These are phyloP conservation scores for Nemopilema nomurai DNA, from an alignment of 30 jellyfish, hydroid and myxozoan genomes.

Conservation along the genomic window DNA sequence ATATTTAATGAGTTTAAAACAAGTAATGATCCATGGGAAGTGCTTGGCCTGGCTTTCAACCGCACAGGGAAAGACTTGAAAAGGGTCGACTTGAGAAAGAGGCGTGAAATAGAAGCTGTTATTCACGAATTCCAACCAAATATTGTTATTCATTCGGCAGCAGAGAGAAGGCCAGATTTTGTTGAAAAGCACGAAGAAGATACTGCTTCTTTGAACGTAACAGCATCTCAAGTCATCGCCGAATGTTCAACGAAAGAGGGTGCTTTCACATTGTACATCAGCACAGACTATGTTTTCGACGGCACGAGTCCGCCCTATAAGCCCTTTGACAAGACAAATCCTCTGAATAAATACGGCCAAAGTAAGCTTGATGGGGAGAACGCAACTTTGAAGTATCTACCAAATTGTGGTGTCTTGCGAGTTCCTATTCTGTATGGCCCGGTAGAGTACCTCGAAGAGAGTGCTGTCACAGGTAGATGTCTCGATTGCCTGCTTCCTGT, in stretches of 20 bases:
- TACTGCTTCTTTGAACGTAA: slow-evolving; percentile 52
- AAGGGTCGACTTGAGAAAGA: slow-evolving; percentile 72
- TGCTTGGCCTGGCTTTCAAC: slow-evolving; percentile 73
- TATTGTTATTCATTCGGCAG: slow-evolving; percentile 79
- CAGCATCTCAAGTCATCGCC: slow-evolving; percentile 68
- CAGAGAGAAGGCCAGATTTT: slow-evolving; percentile 83
- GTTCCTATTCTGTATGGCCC: slow-evolving; percentile 86
- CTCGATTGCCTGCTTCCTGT: too few species aligned
- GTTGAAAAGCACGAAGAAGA: slow-evolving; percentile 68
- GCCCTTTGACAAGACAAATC: slow-evolving; percentile 75
- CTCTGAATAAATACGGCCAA: slow-evolving; percentile 73
- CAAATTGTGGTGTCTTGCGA: slow-evolving; percentile 61
- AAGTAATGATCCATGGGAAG: slow-evolving; percentile 55
- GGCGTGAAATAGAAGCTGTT: slow-evolving; percentile 37
- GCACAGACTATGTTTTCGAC: slow-evolving; percentile 92
- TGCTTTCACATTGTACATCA: slow-evolving; percentile 70
- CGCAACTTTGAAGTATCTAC: slow-evolving; percentile 35
- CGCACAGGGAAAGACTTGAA: slow-evolving; percentile 48
- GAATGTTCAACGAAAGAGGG: slow-evolving; percentile 43
- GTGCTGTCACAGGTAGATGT: slow-evolving; percentile 88
- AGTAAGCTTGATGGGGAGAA: slow-evolving; percentile 77
- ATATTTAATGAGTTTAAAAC: slow-evolving; percentile 48
- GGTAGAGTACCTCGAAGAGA: slow-evolving; percentile 71
- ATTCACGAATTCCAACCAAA: slow-evolving; percentile 64
- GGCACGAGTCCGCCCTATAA: slow-evolving; percentile 83